Base-by-base conservation (phyloP, 2,888 invertebrate species). In the Drosophila meridiana region DNA sequence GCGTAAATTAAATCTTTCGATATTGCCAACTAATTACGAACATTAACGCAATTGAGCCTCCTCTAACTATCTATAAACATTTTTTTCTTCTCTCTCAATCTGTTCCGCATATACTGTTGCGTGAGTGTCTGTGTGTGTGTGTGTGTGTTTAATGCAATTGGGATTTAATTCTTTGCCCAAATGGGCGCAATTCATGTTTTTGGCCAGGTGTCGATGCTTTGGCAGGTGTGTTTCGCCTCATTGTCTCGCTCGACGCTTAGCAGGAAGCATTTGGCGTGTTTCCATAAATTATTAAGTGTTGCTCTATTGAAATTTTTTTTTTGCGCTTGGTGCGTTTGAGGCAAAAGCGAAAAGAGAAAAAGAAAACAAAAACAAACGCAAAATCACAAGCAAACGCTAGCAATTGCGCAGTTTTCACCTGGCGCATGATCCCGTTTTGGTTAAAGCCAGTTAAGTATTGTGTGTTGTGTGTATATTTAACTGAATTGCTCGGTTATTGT, bases 1-100 rank as follows among this genome's bases (percentile, higher is more conserved):
- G 43, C 40, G 28, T 64, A 80, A 80, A 82, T 80, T 74, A 77
- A 89, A 87, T 76, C 73, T 72, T 62, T 82, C 82, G 77, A 79
- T 89, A 86, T 84, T 84, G 70, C 82, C 87, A 89, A 78, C 89
- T 86, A 86, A 86, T 86, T 89, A 87, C 85, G 57, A 79, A 74
- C 74, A 86, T 86, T 86, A 87, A 83, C 79, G 84, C 85, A 86
- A 86, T 89, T 87, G 75, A 56, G 74, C 57, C 78, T 71, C 52
- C 78, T 77, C 80, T 61, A 66, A 69, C 69, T 55, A 48, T 47
- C 57, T 36, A 26, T 30, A 36, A 52, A 48, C 26, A 28, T 20
- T 45, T 14, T 3, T 47, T 11, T 38, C 13, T 13, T 8, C 26
- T 48, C n/a, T 14, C 20, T 48, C 40, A 32, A 48, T 38, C 42